These are phyloP conservation scores for Cyprinodon diabolis DNA, from an alignment of 2,797 vertebrate species.

Conservation along the genomic window DNA sequence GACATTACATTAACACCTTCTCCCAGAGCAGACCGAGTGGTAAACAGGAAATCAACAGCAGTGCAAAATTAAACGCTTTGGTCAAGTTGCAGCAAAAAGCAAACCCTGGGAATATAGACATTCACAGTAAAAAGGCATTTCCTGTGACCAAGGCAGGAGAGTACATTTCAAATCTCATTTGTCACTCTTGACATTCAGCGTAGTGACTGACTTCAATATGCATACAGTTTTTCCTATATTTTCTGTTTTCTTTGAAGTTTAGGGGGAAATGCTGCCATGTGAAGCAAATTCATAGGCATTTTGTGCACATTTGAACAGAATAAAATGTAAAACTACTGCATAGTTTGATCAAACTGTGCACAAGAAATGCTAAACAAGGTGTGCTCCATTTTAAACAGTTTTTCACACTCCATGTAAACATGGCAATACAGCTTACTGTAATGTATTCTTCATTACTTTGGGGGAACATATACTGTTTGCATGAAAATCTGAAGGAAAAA, in stretches of 20 bases:
- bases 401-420: slow-evolving; percentile 17
- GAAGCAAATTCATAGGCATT: slow-evolving; percentile 34
- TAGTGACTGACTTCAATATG: slow-evolving; percentile 40
- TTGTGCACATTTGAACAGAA: slow-evolving; percentile 24
- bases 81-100: slow-evolving; percentile 46
- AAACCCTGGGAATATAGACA: slow-evolving; percentile 55
- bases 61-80: slow-evolving; percentile 53
- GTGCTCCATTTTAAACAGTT: slow-evolving; percentile 8
- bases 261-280: slow-evolving; percentile 27
- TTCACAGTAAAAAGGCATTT: slow-evolving; percentile 56
- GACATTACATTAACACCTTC: slow-evolving; percentile 62
- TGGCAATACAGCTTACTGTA: slow-evolving; percentile 9
- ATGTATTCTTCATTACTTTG: not conserved
- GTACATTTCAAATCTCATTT: slow-evolving; percentile 71
- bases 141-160: slow-evolving; percentile 45
- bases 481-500: not conserved
- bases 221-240: slow-evolving; percentile 27
- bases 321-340: slow-evolving; percentile 13
- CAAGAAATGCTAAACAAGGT: slow-evolving; percentile 5
- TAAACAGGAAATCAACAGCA: slow-evolving; percentile 51
- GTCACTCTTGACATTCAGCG: slow-evolving; percentile 73
- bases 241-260: slow-evolving; percentile 42
- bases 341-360: slow-evolving; percentile 13
- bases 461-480: not conserved
- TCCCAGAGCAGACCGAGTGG: slow-evolving; percentile 35